These are phyloP conservation scores for Neoascia interrupta DNA, from an alignment of 2,888 invertebrate genomes.

Conservation along the genomic window DNA sequence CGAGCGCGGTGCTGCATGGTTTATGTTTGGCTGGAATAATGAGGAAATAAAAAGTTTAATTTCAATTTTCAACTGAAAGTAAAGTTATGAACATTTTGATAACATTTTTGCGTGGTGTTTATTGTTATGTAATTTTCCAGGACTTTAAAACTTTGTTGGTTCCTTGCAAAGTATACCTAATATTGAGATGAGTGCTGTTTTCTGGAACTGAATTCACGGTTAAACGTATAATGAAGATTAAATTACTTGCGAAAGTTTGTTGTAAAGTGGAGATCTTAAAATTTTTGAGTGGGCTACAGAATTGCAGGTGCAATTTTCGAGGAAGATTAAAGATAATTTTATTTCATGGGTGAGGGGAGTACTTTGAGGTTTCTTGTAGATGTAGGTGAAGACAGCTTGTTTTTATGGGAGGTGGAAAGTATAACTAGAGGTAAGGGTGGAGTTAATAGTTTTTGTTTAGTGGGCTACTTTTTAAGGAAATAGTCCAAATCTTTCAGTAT, in stretches of 20 bases:
- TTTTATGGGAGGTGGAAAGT: no score
- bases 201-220: constrained; percentile 13
- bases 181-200: constrained; percentile 21
- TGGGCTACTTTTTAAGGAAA: no score
- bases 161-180: constrained; percentile 26
- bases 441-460: no score
- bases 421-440: no score
- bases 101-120: constrained; percentile 48
- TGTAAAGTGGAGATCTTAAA: not conserved
- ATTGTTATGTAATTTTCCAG: constrained; percentile 60
- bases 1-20: not conserved
- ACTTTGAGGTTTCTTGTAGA: no score
- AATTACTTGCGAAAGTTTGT: constrained; percentile 14
- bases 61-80: constrained; percentile 50
- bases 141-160: constrained; percentile 48
- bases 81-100: constrained; percentile 38
- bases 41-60: constrained; percentile 55
- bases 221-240: constrained; percentile 31
- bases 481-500: no score
- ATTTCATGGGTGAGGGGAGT: not conserved
- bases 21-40: constrained; percentile 53
- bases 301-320: not conserved
- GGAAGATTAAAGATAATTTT: not conserved
- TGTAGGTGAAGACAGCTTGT: no score
- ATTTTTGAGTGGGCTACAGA: not conserved